Evolutionary conservation across 1,140 invertebrate species (phyloP), one percentile per base, ranked within the genome.

Genomic region (Steinernema khuongi): DNA sequence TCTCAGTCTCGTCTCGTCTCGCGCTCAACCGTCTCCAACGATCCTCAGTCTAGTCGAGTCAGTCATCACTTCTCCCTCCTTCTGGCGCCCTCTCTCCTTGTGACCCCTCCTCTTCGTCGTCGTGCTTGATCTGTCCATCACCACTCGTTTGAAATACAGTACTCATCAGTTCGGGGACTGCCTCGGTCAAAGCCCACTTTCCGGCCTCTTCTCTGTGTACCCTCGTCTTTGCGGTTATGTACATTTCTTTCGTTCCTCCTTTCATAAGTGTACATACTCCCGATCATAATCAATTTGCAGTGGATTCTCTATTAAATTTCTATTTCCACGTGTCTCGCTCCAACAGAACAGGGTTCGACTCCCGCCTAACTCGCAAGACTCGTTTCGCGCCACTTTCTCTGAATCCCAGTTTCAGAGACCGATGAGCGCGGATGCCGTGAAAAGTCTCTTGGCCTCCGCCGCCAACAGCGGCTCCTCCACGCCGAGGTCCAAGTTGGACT

Each of bases 401-500:
- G 14, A 17, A n/a, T n/a, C 14, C 14, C n/a, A 14, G 41, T 67
- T 67, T 22, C 60, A 22, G 60, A 67, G 7, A 7, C 18, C 7
- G 22, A 33, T 31, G 32, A 68, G 32, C 31, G 67, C 29, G 11
- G 67, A 68, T 31, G 29, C 67, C 7, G 67, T 68, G 4, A 11
- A 30, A 18, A 68, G 18, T 11, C 7, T 31, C 11, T 29, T 14
- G 22, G 14, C 32, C 29, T 31, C 29, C 18, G 29, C 32, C 2
- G 67, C 2, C 26, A 68, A 22, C 29, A 31, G 67, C 29, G 32
- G 7, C 18, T 7, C 4, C 4, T 4, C 11, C 29, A 33, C 32
- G 2, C 29, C 29, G 67, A 68, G 31, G 18, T 31, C 29, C 4
- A 33, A 68, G 77, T 43, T 79, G 33, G 77, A 79, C 30, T 72